Evolutionary conservation across 2,888 invertebrate species (phyloP), one percentile per base, ranked within the genome.

Genomic region (Brenthis daphne): DNA sequence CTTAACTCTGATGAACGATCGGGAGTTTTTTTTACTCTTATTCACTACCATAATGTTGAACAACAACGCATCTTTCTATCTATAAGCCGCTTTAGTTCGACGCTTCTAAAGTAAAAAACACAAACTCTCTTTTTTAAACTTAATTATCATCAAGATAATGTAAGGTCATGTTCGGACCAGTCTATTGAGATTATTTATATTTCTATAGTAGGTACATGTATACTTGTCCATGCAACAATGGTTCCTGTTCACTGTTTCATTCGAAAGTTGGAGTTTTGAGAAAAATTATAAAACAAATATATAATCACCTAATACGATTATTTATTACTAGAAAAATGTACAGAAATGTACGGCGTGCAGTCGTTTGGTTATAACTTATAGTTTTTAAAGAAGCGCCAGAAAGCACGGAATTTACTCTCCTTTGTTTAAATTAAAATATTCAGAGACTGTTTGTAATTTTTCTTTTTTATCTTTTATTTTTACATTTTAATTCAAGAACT

Each of bases 61-160:
- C 33, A 63, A 43, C 37, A 51, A 53, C 63, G 51, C 51, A 51
- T 53, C 63, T 54, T 37, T 63, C 43, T 63, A 53, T 63, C 63
- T 63, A 63, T 54, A 63, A 53, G 63, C 63, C 53, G 53, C 63
- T 63, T 63, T 63, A 24, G 63, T 53, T 63, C 53, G 54, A 63
- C 37, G 63, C 51, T 51, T 63, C 53, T 63, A 63, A 63, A 53
- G 37, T 37, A 60, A 60, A 61, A 63, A 63, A 54, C 43, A 54
- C 14, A 37, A 53, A 63, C 53, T 54, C 53, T 63, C 63, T 63
- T 63, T 60, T 43, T 63, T 63, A 54, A 63, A 63, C 63, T 63
- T 63, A 63, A 63, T 63, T 63, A 63, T 63, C 63, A 63, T 63
- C 63, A 43, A 63, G 63, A 63, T 63, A 63, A 63, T 54, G 37